phyloP scores from a whole-genome alignment of 2,113 vertebrate genomes.

The Nicator chloris region DNA sequence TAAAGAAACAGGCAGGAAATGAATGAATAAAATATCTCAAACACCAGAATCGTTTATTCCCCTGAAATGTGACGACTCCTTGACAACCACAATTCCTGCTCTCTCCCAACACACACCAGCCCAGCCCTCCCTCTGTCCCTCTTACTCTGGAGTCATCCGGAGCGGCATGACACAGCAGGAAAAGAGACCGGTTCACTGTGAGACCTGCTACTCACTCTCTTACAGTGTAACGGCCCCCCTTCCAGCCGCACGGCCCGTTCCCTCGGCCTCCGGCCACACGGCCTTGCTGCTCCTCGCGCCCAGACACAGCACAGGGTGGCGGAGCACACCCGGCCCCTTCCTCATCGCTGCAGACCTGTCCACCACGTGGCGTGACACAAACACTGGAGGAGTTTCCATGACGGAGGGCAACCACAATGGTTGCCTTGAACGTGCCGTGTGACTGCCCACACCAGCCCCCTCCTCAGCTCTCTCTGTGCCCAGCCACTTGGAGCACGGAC shows the following conservation, averaged over 20 bases:
- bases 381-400: fast-evolving
- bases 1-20: background rate
- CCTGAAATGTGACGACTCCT: background rate
- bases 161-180: conserved; percentile 77
- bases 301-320: background rate
- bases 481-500: fast-evolving
- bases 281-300: background rate
- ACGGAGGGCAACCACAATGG: fast-evolving
- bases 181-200: conserved; percentile 99
- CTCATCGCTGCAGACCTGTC: background rate
- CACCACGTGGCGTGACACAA: fast-evolving
- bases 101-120: background rate
- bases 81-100: background rate
- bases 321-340: background rate
- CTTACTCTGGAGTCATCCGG: background rate
- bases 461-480: background rate
- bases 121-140: background rate
- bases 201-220: conserved; percentile 98
- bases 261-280: background rate
- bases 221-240: conserved; percentile 99
- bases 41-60: background rate
- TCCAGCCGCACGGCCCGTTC: conserved; percentile 72
- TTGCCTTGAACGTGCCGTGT: background rate
- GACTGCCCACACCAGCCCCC: background rate
- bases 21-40: background rate